Evolutionary conservation across 2,113 vertebrate genomes (phyloP).

Genomic region (Panthera leo): DNA sequence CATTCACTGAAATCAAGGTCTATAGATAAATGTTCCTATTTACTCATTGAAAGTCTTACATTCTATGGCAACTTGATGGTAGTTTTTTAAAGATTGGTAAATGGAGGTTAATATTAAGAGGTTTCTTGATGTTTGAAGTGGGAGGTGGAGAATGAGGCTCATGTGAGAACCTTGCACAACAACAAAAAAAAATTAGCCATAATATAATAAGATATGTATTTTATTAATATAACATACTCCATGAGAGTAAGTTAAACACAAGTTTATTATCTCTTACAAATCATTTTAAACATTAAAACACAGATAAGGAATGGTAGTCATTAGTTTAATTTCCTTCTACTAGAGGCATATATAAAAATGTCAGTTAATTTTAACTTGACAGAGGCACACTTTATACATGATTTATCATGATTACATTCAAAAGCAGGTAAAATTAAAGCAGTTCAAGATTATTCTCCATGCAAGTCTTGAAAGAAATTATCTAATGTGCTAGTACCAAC

Average conservation of each 20-base stretch:
- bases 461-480: not conserved
- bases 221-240: not conserved
- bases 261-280: constrained; percentile 13
- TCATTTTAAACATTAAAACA: not conserved
- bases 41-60: not conserved
- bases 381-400: not conserved
- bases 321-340: constrained; percentile 10
- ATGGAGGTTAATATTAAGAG: not conserved
- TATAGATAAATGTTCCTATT: not conserved
- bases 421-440: not conserved
- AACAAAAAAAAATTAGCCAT: not conserved
- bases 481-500: not conserved
- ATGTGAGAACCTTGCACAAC: not conserved
- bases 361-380: constrained; percentile 1
- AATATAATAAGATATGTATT: not conserved
- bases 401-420: not conserved
- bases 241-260: not conserved
- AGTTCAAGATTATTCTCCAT: not conserved
- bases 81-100: not conserved
- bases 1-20: not conserved
- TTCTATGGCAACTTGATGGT: not conserved
- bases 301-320: not conserved
- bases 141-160: not conserved
- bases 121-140: not conserved
- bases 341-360: not conserved